Evolutionary conservation across 2,797 vertebrate genomes (phyloP).

Genomic region (Gymnoscopelus braueri): DNA sequence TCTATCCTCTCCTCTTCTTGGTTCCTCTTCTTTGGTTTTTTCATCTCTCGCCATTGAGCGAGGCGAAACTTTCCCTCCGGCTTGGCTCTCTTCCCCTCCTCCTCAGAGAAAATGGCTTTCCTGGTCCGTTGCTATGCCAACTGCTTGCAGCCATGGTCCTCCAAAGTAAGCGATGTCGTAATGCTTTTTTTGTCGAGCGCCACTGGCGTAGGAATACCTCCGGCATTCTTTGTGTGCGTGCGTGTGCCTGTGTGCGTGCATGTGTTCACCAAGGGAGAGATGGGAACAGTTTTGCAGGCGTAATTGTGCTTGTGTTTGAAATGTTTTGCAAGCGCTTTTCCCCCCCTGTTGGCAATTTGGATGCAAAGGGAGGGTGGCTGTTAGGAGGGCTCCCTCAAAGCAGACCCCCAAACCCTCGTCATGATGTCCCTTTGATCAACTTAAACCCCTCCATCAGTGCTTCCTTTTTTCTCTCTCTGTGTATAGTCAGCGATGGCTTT

Average conservation of each 20-base stretch:
- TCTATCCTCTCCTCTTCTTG: constrained; percentile 13
- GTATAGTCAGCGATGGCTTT: no score
- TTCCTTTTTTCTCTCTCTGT: no score
- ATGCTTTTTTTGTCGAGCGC: constrained; percentile 72
- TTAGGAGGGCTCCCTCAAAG: no score
- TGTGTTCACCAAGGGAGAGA: not conserved
- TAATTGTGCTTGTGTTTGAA: constrained; percentile 23
- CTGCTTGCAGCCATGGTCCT: constrained; percentile 99
- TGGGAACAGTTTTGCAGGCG: no score
- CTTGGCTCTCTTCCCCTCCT: constrained; percentile 45
- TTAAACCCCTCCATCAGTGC: no score
- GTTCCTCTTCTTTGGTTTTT: constrained; percentile 22
- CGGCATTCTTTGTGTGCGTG: constrained; percentile 31
- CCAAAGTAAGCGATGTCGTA: constrained; percentile 97
- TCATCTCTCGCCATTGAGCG: constrained; percentile 65
- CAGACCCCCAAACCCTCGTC: no score
- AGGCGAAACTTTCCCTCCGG: constrained; percentile 86
- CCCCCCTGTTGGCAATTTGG: not conserved
- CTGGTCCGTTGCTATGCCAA: constrained; percentile 99
- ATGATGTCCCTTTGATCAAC: no score
- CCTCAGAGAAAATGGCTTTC: constrained; percentile 94
- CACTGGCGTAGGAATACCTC: constrained; percentile 39
- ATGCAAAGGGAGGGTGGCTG: not conserved
- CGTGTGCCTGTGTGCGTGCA: constrained; percentile 19
- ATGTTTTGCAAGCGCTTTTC: constrained; percentile 22